phyloP scores from a whole-genome alignment of 2,888 invertebrate genomes.

The Teinopalpus imperialis region DNA sequence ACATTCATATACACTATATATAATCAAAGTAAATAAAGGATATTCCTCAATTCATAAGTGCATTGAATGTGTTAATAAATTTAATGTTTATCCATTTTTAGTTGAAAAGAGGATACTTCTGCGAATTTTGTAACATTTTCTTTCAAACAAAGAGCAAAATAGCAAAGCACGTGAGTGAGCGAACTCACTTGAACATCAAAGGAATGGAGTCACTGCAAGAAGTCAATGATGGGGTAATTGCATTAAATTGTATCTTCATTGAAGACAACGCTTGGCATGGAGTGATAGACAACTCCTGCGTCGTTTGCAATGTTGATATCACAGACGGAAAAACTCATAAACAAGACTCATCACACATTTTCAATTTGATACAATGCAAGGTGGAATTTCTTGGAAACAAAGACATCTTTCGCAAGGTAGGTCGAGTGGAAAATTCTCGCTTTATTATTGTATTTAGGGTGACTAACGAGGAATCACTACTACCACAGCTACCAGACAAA shows the following conservation, averaged over 20 bases:
- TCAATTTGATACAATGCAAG: slow-evolving; percentile 46
- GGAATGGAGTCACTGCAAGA: slow-evolving; percentile 35
- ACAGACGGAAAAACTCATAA: slow-evolving; percentile 42
- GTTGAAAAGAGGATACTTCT: slow-evolving; percentile 56
- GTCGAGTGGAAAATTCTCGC: too few relatives aligned
- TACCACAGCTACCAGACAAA: too few relatives aligned
- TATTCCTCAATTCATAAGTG: too few relatives aligned
- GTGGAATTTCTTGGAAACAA: slow-evolving; percentile 40
- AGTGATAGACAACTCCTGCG: slow-evolving; percentile 45
- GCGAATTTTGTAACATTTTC: slow-evolving; percentile 49
- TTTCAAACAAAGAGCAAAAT: slow-evolving; percentile 45
- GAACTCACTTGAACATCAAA: slow-evolving; percentile 41
- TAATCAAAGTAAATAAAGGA: too few relatives aligned
- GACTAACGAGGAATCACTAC: too few relatives aligned
- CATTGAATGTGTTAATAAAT: too few relatives aligned
- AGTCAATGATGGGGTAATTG: slow-evolving; percentile 35
- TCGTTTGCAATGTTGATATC: slow-evolving; percentile 48
- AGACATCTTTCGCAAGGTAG: slow-evolving; percentile 49
- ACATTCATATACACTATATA: too few relatives aligned
- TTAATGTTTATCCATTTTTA: too few relatives aligned
- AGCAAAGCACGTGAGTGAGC: slow-evolving; percentile 43
- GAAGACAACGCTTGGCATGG: slow-evolving; percentile 51
- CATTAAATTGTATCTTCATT: slow-evolving; percentile 43
- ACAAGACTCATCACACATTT: slow-evolving; percentile 37
- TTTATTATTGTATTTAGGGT: too few relatives aligned